Evolutionary conservation across 2,797 vertebrate species (phyloP), one percentile per base, ranked within the genome.

Genomic region (Huso huso): DNA sequence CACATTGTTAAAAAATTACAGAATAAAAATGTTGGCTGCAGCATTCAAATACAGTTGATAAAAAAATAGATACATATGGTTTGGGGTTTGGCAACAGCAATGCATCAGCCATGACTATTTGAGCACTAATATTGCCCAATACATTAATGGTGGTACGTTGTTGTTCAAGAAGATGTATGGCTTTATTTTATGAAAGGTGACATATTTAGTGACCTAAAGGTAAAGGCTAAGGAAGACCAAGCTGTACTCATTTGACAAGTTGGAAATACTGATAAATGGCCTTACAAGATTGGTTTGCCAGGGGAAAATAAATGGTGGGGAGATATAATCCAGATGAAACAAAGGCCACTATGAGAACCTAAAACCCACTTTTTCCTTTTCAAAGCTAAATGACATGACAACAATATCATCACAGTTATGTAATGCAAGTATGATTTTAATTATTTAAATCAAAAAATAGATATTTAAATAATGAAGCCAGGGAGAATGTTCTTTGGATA

Each of bases 151-250:
- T 62, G 48, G 58, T 50, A 69, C 61, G 49, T 57, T 70, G 61
- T 66, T 66, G 51, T 66, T 66, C 65, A 66, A 55, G 60, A 70
- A 66, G 69, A 70, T 70, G 52, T 64, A 70, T 66, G 69, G 6
- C 50, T 60, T 58, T 51, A 63, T 65, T 69, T 50, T 66, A 70
- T 63, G 13, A 23, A 57, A 70, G n/a, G 59, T 70, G 69, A 66
- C 69, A 66, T 50, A 69, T 66, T 62, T 8, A 61, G 55, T 66
- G 65, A 48, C 59, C 11, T 53, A 62, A 52, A 62, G 18, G 60
- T 53, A 63, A 68, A 62, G 15, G 61, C 23, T 62, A 63, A 62
- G 60, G 51, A 53, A 55, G 66, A 49, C 60, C 51, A 70, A 53
- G 23, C 65, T 70, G 65, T 70, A 55, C 60, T 49, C 18, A 49